Percentiles rank a stretch among this genome's conserved stretches.
These are phyloP conservation scores for Hypocryptadius cinnamomeus DNA, from an alignment of 2,113 vertebrate genomes.

Conservation along the genomic window DNA sequence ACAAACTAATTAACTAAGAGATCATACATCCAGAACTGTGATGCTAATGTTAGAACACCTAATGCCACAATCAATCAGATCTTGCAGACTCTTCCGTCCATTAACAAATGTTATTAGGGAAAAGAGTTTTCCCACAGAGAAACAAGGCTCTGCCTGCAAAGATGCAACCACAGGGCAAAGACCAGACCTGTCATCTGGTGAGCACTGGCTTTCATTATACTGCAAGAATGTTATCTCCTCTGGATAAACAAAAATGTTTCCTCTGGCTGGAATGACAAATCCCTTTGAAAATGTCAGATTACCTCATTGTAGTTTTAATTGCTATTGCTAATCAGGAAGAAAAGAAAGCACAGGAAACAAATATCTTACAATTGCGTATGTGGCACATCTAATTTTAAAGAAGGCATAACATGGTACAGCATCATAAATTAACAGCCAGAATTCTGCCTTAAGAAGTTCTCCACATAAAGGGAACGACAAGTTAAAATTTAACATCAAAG, in stretches of 20 bases:
- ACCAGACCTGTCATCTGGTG: not conserved
- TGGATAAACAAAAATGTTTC: slow-evolving; percentile 20
- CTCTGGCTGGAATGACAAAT: not conserved
- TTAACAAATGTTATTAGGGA: not conserved
- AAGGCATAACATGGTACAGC: not conserved
- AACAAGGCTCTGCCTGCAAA: not conserved
- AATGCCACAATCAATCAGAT: not conserved
- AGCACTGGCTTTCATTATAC: not conserved
- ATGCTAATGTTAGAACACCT: not conserved
- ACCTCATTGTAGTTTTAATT: slow-evolving; percentile 28
- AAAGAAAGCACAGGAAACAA: slow-evolving; percentile 17
- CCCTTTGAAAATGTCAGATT: slow-evolving; percentile 25
- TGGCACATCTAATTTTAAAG: not conserved
- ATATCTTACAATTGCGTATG: not conserved
- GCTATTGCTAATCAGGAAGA: slow-evolving; percentile 17
- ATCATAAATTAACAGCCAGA: not conserved
- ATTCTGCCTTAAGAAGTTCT: not conserved
- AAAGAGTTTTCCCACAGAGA: not conserved
- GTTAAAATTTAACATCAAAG: not conserved
- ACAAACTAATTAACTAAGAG: not conserved
- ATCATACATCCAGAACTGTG: not conserved
- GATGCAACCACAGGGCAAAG: not conserved
- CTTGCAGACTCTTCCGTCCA: not conserved
- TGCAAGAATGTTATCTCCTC: not conserved
- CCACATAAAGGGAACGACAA: not conserved